These are phyloP conservation scores for Cephus sareptanus DNA, from an alignment of 2,888 invertebrate species.

Conservation along the genomic window DNA sequence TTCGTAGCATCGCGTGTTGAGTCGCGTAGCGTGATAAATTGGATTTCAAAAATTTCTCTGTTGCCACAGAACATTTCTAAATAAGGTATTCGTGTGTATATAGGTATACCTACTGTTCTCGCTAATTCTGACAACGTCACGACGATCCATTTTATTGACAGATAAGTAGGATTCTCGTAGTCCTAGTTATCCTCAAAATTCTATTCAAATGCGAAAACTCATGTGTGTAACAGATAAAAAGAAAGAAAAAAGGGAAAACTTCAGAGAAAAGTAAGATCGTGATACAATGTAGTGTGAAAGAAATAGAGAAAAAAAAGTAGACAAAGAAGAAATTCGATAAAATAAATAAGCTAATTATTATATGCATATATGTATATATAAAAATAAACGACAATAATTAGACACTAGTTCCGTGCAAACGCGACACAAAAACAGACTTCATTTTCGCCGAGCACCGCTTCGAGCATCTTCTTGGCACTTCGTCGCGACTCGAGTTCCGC, in stretches of 20 bases:
- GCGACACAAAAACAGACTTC: conserved; percentile 8
- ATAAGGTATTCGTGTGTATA: not conserved
- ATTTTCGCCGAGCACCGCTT: not conserved
- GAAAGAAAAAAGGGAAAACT: not conserved
- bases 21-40: not conserved
- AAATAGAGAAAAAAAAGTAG: not conserved
- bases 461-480: not conserved
- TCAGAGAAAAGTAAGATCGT: not conserved
- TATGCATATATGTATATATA: not conserved
- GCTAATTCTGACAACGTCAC: not conserved
- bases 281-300: not conserved
- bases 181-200: not conserved
- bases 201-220: not conserved
- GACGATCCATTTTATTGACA: not conserved
- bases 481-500: conserved; percentile 4
- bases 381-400: not conserved
- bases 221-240: not conserved
- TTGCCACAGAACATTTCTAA: not conserved
- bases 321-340: not conserved
- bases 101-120: not conserved
- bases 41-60: not conserved
- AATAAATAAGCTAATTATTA: not conserved
- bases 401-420: not conserved
- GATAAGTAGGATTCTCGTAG: not conserved
- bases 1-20: conserved; percentile 5